phyloP scores from a whole-genome alignment of 2,888 invertebrate genomes.

The Agrilus biguttatus region DNA sequence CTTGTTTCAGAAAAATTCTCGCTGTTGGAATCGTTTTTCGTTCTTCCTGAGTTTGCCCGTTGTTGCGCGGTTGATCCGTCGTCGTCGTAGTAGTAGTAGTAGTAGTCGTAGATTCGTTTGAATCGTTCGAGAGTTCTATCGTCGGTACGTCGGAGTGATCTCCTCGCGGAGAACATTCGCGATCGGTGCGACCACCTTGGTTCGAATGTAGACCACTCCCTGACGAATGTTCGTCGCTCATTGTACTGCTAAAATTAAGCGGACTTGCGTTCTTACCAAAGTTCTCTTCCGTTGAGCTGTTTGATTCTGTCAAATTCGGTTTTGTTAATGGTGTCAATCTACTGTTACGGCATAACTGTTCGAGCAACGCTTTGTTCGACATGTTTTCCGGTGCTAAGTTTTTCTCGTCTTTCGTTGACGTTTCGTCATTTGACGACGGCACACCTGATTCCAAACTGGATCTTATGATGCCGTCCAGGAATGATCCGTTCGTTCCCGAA shows the following conservation, averaged over 20 bases:
- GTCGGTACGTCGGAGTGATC: conserved; percentile 21
- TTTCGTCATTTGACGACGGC: conserved; percentile 29
- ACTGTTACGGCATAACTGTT: conserved; percentile 51
- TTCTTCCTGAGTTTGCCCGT: conserved; percentile 5
- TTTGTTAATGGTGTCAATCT: conserved; percentile 37
- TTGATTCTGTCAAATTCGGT: conserved; percentile 19
- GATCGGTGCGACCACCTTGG: conserved; percentile 6
- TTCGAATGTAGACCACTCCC: conserved; percentile 4
- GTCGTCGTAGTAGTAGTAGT: conserved; percentile 6
- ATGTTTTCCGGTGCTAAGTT: conserved; percentile 35
- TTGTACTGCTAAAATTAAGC: conserved; percentile 22
- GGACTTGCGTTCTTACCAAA: conserved; percentile 23
- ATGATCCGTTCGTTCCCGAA: conserved; percentile 55
- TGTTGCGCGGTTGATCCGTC: conserved; percentile 7
- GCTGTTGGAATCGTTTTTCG: conserved; percentile 13
- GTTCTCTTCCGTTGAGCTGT: conserved; percentile 35
- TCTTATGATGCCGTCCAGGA: conserved; percentile 71
- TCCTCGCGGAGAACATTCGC: conserved; percentile 5
- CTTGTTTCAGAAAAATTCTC: conserved; percentile 30
- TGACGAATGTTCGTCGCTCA: conserved; percentile 9
- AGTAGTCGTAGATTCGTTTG: conserved; percentile 19
- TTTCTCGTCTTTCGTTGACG: conserved; percentile 38
- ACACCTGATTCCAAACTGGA: conserved; percentile 63
- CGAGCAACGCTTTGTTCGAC: conserved; percentile 47
- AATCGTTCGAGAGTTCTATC: conserved; percentile 31